Base-by-base conservation (phyloP, 2,113 vertebrate genomes). In the Pseudorhombus dupliciocellatus region DNA sequence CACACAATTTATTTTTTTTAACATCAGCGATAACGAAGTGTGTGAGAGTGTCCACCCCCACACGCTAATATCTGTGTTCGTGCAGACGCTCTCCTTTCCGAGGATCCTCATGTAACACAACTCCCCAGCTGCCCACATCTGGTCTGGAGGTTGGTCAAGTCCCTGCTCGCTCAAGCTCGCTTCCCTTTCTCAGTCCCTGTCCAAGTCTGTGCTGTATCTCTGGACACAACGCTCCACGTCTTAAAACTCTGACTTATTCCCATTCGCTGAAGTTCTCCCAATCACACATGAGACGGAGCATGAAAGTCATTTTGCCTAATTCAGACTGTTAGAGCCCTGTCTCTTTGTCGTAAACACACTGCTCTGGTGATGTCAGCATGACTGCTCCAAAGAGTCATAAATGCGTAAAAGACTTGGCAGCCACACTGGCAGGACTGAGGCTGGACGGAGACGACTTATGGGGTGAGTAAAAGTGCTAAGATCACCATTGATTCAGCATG, bases 401-500 rank as follows among this genome's bases (percentile, higher is more conserved):
- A 75, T 73, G 79, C 15, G 42, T 84, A 30, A 77, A 76, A 70
- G 60, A 40, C 57, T 80, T 84, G 84, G 84, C 84, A 80, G 70
- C 66, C 34, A 31, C 30, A 8, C 18, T 80, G 52, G 48, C 22
- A 30, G 46, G 58, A 64, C 57, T 42, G 52, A 34, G 34, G 73
- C 37, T 25, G 55, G 72, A 74, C 51, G 31, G 64, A 9, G 4
- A 79, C 56, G 73, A 89, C 16, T 83, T 80, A 89, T 85, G 57
- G 60, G 64, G 18, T 44, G 72, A 62, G 74, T 83, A 83, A 87
- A 87, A 83, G 65, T 86, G 85, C 74, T 62, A 48, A 51, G 80
- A 82, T 85, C 85, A 83, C 84, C 82, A 79, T 57, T 83, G 84
- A 91, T 78, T 89, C 83, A 87, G 84, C 66, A 31, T 25, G 66